Base-by-base conservation (phyloP, 2,888 invertebrate genomes). In the Podotricha telesiphe region DNA sequence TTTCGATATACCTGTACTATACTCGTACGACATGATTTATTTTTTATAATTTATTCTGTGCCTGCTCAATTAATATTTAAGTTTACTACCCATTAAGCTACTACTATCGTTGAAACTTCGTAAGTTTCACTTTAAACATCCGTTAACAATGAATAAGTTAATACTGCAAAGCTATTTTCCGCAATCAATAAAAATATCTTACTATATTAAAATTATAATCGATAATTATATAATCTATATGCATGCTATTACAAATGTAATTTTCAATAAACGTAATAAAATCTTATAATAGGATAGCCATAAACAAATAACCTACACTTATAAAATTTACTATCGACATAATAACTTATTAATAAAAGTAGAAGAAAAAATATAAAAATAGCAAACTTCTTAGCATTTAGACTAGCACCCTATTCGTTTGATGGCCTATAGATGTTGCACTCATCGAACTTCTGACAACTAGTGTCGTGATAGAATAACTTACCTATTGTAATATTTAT, bases 31-130 rank as follows among this genome's bases (percentile, higher is more conserved):
- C 50, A 72, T 74, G 76, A 79, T 81, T 85, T 80, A 79, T 79
- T 82, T 85, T 80, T 79, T 79, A 81, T 82, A 67, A 75, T 78
- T 80, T 82, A 83, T 86, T 87, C 79, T 81, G 80, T 86, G 86
- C 85, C 87, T 87, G 90, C 87, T 88, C 86, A 87, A 82, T 79
- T 84, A 84, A 85, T 80, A 78, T 72, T 80, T 84, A 83, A 81
- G 80, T 80, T 84, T 75, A 80, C 74, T 73, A 78, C 82, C 48
- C 62, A 34, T 81, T 78, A 78, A 78, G 82, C 48, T 48, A 61
- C 80, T 78, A 77, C 75, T 75, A 65, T 67, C 67, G 73, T 74
- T 71, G 59, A 22, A 59, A 59, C 22, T 42, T 22, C 20, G n/a
- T 45, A n/a, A 13, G 40, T 61, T 17, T 61, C 28, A 45, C 61